phyloP scores from a whole-genome alignment of 2,888 invertebrate species.

The Brachycybe producta region DNA sequence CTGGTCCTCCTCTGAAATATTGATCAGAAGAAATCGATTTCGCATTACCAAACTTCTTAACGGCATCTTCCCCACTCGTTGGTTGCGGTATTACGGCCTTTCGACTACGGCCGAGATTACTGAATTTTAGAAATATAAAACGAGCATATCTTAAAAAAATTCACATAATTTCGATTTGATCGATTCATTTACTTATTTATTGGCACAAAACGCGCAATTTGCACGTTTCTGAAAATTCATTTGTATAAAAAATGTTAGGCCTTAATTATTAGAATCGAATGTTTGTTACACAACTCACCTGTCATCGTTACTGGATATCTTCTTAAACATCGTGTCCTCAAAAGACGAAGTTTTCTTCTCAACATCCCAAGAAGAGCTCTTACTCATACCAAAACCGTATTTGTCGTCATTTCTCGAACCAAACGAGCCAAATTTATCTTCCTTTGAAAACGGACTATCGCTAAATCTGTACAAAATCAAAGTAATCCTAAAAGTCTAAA shows the following conservation, averaged over 20 bases:
- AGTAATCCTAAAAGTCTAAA: constrained; percentile 2
- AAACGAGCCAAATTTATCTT: constrained; percentile 18
- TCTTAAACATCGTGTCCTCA: constrained; percentile 20
- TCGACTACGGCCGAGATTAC: constrained; percentile 20
- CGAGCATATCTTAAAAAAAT: no score
- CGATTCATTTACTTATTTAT: no score
- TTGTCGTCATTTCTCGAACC: constrained; percentile 15
- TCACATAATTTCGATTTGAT: no score
- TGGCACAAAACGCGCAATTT: no score
- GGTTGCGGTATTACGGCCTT: constrained; percentile 15
- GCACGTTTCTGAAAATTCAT: background rate
- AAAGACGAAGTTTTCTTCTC: constrained; percentile 18
- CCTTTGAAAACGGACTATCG: constrained; percentile 23
- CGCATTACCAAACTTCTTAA: constrained; percentile 91
- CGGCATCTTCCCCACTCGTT: constrained; percentile 51
- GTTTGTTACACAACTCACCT: no score
- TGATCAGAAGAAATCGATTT: constrained; percentile 97
- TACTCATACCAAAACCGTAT: constrained; percentile 1
- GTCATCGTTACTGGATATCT: constrained; percentile 18
- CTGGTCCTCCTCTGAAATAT: constrained; percentile 66
- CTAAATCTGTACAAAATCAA: constrained; percentile 20
- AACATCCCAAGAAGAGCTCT: constrained; percentile 17
- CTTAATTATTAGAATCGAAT: no score
- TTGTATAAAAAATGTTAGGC: no score
- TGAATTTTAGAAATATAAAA: no score